These are phyloP conservation scores for Drosophila aldrichi DNA, from an alignment of 2,888 invertebrate species.

Conservation along the genomic window DNA sequence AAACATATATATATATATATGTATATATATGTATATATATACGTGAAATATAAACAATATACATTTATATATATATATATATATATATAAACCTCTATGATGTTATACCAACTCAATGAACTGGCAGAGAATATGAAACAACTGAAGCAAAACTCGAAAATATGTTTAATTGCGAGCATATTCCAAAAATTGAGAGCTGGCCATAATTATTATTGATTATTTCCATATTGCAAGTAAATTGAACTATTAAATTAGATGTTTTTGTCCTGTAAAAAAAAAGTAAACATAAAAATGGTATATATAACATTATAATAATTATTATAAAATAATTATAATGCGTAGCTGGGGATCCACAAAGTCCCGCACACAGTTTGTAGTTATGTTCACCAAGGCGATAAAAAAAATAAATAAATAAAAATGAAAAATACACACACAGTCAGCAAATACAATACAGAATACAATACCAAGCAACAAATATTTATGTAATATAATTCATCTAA, in stretches of 20 bases:
- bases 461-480: constrained; percentile 57
- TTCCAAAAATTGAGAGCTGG: constrained; percentile 33
- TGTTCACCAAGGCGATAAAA: constrained; percentile 61
- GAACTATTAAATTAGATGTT: constrained; percentile 82
- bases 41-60: constrained; percentile 61
- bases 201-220: constrained; percentile 71
- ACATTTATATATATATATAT: constrained; percentile 48
- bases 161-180: constrained; percentile 29
- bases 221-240: constrained; percentile 68
- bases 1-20: constrained; percentile 26
- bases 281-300: constrained; percentile 63
- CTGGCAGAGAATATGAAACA: constrained; percentile 39
- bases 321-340: constrained; percentile 63
- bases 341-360: constrained; percentile 61
- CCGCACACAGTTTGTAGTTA: constrained; percentile 73
- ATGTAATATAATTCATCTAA: constrained; percentile 81
- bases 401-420: no score
- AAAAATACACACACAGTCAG: constrained; percentile 1
- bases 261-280: constrained; percentile 85
- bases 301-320: constrained; percentile 59
- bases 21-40: constrained; percentile 13
- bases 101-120: constrained; percentile 59
- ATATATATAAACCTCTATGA: constrained; percentile 61
- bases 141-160: constrained; percentile 26
- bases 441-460: constrained; percentile 65